These are phyloP conservation scores for Margaritifera margaritifera DNA, from an alignment of 2,888 invertebrate genomes.

Conservation along the genomic window DNA sequence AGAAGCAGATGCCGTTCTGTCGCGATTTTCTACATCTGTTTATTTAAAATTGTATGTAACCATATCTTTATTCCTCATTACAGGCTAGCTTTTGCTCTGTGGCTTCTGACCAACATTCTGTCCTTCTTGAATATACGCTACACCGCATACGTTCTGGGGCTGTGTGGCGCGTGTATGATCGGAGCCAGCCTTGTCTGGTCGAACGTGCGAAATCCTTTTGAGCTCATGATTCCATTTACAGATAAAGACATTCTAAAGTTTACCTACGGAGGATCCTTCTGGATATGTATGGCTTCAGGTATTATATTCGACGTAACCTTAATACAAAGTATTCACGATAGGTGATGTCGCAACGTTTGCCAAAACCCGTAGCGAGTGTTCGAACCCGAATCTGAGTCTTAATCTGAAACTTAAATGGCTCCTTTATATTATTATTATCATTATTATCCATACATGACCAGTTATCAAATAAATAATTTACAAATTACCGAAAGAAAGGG, in stretches of 20 bases:
- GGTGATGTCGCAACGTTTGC: too few species aligned
- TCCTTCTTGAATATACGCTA: constrained; percentile 76
- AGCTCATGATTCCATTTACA: constrained; percentile 76
- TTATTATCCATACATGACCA: too few species aligned
- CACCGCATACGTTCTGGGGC: constrained; percentile 75
- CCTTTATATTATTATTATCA: too few species aligned
- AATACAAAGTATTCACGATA: too few species aligned
- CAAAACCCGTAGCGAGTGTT: too few species aligned
- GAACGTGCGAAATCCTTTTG: constrained; percentile 74
- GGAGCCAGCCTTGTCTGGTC: constrained; percentile 76
- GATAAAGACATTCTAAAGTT: constrained; percentile 69
- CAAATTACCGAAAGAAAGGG: too few species aligned
- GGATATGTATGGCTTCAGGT: constrained; percentile 76
- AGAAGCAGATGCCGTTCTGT: too few species aligned
- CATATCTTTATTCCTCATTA: background rate
- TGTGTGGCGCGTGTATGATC: constrained; percentile 76
- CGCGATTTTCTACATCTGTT: too few species aligned
- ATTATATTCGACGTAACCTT: constrained; percentile 5
- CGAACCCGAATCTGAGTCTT: too few species aligned
- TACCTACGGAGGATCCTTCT: constrained; percentile 76
- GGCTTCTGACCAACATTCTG: constrained; percentile 77
- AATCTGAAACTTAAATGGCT: too few species aligned
- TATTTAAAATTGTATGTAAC: too few species aligned
- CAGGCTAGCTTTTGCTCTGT: constrained; percentile 77
- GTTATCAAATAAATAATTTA: too few species aligned